A percentile compares a stretch with the other conserved stretches of the same genome.
These are phyloP conservation scores for Cottus gobio DNA, from an alignment of 2,113 vertebrate genomes.

Conservation along the genomic window DNA sequence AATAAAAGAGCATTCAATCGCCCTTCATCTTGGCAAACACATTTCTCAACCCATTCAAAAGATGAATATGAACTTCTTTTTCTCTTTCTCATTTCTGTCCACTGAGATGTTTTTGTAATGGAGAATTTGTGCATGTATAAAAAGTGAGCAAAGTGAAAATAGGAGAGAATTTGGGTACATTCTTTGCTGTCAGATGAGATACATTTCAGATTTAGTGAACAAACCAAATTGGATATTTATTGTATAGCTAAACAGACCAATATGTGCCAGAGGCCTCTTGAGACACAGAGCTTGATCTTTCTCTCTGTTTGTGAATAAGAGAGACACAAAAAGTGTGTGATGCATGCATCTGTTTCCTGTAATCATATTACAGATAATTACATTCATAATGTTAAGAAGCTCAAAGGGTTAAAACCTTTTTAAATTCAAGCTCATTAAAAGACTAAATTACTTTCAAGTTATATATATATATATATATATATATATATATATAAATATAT, in stretches of 20 bases:
- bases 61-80: background rate
- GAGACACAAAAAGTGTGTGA: background rate
- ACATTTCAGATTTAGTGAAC: conserved; percentile 25
- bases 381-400: conserved; percentile 27
- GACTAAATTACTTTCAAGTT: no score
- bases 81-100: conserved; percentile 10
- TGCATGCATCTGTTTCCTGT: conserved; percentile 11
- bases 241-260: conserved; percentile 47
- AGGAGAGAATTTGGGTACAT: background rate
- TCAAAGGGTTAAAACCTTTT: background rate
- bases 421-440: background rate
- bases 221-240: conserved; percentile 59
- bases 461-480: no score
- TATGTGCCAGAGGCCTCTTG: conserved; percentile 29
- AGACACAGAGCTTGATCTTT: conserved; percentile 14
- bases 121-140: conserved; percentile 1
- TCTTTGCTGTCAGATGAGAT: conserved; percentile 39
- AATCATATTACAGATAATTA: conserved; percentile 52
- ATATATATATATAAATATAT: no score
- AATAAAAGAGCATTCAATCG: background rate
- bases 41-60: conserved; percentile 1
- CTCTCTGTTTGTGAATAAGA: background rate
- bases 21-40: background rate
- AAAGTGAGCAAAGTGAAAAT: background rate
- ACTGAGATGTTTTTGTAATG: background rate